phyloP scores from a whole-genome alignment of 2,113 vertebrate species.

The Gavialis gangeticus region DNA sequence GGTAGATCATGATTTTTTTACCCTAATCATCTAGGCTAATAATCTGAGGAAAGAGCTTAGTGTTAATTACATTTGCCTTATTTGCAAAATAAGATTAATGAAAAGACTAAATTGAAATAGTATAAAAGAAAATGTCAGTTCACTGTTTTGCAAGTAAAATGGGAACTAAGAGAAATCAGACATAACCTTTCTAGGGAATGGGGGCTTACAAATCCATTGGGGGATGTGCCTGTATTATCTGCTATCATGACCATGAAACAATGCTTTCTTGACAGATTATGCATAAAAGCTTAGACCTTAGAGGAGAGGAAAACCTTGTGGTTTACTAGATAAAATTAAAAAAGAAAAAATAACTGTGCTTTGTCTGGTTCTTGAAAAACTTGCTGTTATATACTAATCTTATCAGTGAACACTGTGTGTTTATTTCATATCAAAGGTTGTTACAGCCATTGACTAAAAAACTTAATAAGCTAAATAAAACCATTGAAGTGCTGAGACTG shows the following conservation, averaged over 20 bases:
- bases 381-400: neutral
- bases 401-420: neutral
- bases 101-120: neutral
- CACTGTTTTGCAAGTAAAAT: neutral
- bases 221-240: neutral
- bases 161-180: neutral
- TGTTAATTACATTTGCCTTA: neutral
- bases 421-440: neutral
- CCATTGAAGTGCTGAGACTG: neutral
- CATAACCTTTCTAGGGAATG: neutral
- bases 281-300: neutral
- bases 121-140: neutral
- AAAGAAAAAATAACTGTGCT: neutral
- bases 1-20: neutral
- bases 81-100: neutral
- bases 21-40: neutral
- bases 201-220: neutral
- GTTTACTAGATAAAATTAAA: conserved; percentile 15
- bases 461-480: neutral
- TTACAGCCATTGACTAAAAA: neutral
- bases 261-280: neutral
- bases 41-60: neutral
- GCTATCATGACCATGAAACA: neutral
- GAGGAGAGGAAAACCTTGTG: conserved; percentile 2
- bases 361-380: neutral